phyloP scores from a whole-genome alignment of 2,797 vertebrate genomes.

The Phrynocephalus vlangalii region DNA sequence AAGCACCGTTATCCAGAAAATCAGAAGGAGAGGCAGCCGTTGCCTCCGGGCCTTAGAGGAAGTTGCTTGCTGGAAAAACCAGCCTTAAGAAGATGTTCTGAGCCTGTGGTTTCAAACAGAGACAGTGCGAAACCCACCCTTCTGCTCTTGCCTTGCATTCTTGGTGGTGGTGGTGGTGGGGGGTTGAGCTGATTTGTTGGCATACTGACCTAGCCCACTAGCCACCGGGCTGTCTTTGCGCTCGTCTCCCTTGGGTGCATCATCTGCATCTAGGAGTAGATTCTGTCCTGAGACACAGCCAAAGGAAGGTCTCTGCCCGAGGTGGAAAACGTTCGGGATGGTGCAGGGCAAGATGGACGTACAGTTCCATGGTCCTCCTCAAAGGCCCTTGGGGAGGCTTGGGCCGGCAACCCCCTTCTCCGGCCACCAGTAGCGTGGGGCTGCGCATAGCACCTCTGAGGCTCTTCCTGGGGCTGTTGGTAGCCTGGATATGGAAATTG shows the following conservation, averaged over 20 bases:
- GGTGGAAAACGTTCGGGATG: neutral
- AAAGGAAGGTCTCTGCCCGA: neutral
- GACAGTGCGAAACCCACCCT: neutral
- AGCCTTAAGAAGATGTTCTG: neutral
- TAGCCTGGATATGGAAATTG: too few relatives aligned
- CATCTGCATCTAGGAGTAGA: constrained; percentile 10
- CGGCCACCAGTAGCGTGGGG: neutral
- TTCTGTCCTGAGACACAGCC: neutral
- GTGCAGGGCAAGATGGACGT: neutral
- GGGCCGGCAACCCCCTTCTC: too few relatives aligned
- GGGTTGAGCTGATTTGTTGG: neutral
- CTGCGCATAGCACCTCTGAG: neutral
- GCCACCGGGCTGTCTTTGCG: neutral
- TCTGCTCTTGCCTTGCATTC: neutral
- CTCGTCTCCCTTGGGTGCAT: neutral
- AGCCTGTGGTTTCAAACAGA: neutral
- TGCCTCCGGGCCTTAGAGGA: neutral
- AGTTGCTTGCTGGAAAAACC: neutral
- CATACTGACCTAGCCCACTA: neutral
- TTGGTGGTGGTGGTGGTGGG: neutral
- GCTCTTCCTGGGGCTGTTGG: neutral
- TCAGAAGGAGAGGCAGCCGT: neutral
- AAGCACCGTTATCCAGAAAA: neutral
- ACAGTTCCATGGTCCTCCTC: neutral
- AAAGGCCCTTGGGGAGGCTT: neutral